These are phyloP conservation scores for Dendrocincla tyrannina DNA, from an alignment of 2,797 vertebrate species.

Conservation along the genomic window DNA sequence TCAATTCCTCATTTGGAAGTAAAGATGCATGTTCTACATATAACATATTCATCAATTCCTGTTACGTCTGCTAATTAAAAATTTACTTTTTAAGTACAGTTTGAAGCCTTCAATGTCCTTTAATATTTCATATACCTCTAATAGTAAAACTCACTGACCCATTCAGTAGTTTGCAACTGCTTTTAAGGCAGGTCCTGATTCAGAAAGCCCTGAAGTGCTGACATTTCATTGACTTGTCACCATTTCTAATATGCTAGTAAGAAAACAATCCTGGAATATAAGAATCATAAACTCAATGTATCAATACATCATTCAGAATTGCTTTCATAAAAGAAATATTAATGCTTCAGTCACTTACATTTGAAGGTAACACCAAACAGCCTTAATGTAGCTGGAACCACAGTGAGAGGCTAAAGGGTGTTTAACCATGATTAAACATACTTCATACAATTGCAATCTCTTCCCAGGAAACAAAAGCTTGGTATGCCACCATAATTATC, in stretches of 20 bases:
- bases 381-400: background rate
- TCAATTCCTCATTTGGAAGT: background rate
- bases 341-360: background rate
- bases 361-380: background rate
- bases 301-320: background rate
- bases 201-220: background rate
- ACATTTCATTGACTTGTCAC: background rate
- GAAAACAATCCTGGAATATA: background rate
- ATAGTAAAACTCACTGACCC: background rate
- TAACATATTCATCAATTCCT: constrained; percentile 1
- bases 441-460: background rate
- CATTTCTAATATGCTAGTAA: background rate
- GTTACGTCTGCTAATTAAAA: constrained; percentile 11
- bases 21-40: background rate
- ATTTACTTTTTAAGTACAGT: background rate
- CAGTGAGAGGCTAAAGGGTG: background rate
- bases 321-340: background rate
- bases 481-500: background rate
- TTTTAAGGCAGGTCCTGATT: background rate
- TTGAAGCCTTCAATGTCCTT: background rate
- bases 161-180: background rate
- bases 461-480: constrained; percentile 27
- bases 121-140: background rate
- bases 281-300: background rate
- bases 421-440: background rate